Evolutionary conservation across 2,888 invertebrate species (phyloP), one percentile per base, ranked within the genome.

Genomic region (Acrocyrtus sp.): DNA sequence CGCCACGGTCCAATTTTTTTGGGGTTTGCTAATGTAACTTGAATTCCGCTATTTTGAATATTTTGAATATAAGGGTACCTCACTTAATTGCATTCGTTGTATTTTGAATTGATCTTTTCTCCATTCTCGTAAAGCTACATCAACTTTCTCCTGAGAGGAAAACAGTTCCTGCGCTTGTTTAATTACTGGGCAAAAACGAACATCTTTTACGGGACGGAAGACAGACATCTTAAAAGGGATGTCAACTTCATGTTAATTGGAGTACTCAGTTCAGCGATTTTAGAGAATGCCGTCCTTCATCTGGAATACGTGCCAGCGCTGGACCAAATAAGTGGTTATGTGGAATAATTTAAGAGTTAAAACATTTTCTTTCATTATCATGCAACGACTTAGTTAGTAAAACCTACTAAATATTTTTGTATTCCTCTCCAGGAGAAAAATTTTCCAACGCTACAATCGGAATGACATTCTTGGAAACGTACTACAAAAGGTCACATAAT

Each of bases 201-300:
- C 6, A 6, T 70, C 15, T 51, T 56, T 24, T 70, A 63, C 22
- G 29, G 29, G 22, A 39, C 26, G n/a, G 50, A 48, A 19, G 70
- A 70, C 21, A 27, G 57, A 1, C 62, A 70, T 22, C 43, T 70
- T 34, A 48, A 24, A 12, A 22, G 74, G 6, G 69, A 74, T 17
- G 57, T 26, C 3, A 63, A 48, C 2, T 21, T 66, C 8, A 66
- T 66, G 8, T 56, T 66, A 1, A 5, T 54, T 22, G 1, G 65
- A 5, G 43, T 74, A 19, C 21, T 74, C 19, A 48, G 27, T 1
- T 74, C 74, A 3, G 70, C 70, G 6, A 66, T 74, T 62, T 26
- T 66, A 39, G 75, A 72, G 61, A 74, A 74, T 61, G 69, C 69
- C 2, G 43, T 74, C 22, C 27, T 67, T 34, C 54, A 74, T 17